These are phyloP conservation scores for Prolemur simus DNA, from an alignment of 2,113 vertebrate genomes.

Conservation along the genomic window DNA sequence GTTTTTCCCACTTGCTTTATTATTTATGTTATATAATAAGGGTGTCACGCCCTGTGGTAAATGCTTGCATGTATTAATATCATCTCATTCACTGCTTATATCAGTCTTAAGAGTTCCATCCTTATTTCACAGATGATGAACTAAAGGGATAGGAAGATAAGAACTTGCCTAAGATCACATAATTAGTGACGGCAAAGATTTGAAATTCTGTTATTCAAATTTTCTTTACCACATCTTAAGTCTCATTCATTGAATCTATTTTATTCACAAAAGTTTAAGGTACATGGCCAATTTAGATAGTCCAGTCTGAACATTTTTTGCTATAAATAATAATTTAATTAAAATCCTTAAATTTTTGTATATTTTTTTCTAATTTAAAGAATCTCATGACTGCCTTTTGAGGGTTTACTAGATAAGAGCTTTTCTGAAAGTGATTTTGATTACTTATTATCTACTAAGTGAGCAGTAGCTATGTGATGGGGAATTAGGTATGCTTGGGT, in stretches of 20 bases:
- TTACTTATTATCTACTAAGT: not conserved
- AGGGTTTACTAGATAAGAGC: not conserved
- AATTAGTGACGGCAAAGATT: not conserved
- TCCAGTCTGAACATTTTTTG: not conserved
- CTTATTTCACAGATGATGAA: slow-evolving; percentile 40
- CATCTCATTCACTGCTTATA: not conserved
- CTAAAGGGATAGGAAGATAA: slow-evolving; percentile 34
- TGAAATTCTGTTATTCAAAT: slow-evolving; percentile 35
- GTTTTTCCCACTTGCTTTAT: not conserved
- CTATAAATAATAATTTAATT: slow-evolving; percentile 16
- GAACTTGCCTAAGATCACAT: not conserved
- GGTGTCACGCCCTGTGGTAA: not conserved
- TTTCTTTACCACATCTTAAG: not conserved
- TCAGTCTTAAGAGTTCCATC: not conserved
- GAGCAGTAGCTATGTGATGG: not conserved
- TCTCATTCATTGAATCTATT: slow-evolving; percentile 3
- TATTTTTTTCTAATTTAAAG: not conserved
- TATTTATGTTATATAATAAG: not conserved
- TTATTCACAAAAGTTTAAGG: slow-evolving; percentile 28
- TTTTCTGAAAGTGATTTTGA: not conserved
- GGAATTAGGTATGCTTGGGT: not conserved
- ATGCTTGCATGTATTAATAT: not conserved
- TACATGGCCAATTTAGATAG: not conserved
- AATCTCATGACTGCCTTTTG: not conserved
- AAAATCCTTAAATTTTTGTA: not conserved